Base-by-base conservation (phyloP, 2,888 invertebrate species). In the Microctonus hyperodae region DNA sequence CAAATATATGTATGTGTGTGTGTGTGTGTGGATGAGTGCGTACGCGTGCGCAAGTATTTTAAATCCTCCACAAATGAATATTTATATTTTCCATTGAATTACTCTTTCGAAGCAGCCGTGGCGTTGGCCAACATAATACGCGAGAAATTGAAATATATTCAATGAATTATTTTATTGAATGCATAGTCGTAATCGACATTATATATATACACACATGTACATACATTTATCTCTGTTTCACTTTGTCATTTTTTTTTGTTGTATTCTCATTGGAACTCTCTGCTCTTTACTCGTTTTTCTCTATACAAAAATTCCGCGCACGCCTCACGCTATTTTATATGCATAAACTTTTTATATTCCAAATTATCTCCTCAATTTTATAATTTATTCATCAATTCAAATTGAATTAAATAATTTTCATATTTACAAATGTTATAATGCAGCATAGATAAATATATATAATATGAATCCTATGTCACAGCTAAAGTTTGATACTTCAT, bases 1-100 rank as follows among this genome's bases (percentile, higher is more conserved):
- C n/a, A n/a, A n/a, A n/a, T n/a, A 33, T 31, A 20, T 63, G 33
- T 28, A 55, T 35, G 53, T 33, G 35, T 13, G 37, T 58, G 37
- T 58, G 25, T 58, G 20, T 11, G 23, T 50, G 22, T 9, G 3
- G 33, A 37, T 55, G 63, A 68, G 70, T 73, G 72, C 74, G 75
- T 76, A 75, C 28, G 59, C 65, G 64, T 44, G n/a, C 48, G 35
- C 68, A 59, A 64, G 53, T 71, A 69, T 68, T 78, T 79, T 76
- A 77, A 80, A 79, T 78, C 75, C 73, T 73, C 71, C 72, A 73
- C 81, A 81, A 83, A 83, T 83, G 83, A 83, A 83, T 83, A 83
- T 83, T 83, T 83, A 83, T 83, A 83, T 80, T 83, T 83, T 81
- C 82, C 81, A 83, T 82, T 83, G 83, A 83, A 83, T 83, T 81